Base-by-base conservation (phyloP, 1,140 invertebrate genomes). In the Papilio helenus region DNA sequence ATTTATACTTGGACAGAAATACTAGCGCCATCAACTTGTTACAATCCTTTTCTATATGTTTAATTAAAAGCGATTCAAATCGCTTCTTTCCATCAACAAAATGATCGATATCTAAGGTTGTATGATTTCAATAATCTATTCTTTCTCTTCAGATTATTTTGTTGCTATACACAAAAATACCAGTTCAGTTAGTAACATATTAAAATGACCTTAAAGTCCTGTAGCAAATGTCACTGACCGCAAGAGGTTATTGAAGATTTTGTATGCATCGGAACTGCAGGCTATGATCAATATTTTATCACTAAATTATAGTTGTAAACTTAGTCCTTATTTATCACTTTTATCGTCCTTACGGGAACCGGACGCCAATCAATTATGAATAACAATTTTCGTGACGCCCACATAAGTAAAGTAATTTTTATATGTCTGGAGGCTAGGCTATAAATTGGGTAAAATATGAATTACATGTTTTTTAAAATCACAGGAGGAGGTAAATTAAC, bases 271-370 rank as follows among this genome's bases (percentile, higher is more conserved):
- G 9, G 49, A 44, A 76, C n/a, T n/a, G 34, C n/a, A 14, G 20
- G 72, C 55, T 77, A 39, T 44, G 44, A 26, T 44, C 44, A 61
- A 77, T 77, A 77, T 65, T 77, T 77, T 77, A 77, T 23, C 8
- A 77, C 58, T 42, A 77, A 77, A 77, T 77, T 65, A 77, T 77
- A 77, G 55, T 77, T 65, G n/a, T 77, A 65, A 77, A 77, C 42
- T 65, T 44, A 20, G n/a, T 65, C 58, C 58, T 77, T 77, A 61
- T 77, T 61, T 42, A 77, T 39, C 55, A 39, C 51, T 58, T 65
- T 65, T 77, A 46, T 61, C 39, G 76, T 77, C 55, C 58, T 77
- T 77, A 77, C 58, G 76, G 14, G 23, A 42, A 77, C 18, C 76
- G 76, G 55, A 58, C 49, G 20, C 72, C 72, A 74, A 74, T 46